Evolutionary conservation across 2,888 invertebrate genomes (phyloP), one percentile per base, ranked within the genome.

Genomic region (Caenorhabditis sp.): DNA sequence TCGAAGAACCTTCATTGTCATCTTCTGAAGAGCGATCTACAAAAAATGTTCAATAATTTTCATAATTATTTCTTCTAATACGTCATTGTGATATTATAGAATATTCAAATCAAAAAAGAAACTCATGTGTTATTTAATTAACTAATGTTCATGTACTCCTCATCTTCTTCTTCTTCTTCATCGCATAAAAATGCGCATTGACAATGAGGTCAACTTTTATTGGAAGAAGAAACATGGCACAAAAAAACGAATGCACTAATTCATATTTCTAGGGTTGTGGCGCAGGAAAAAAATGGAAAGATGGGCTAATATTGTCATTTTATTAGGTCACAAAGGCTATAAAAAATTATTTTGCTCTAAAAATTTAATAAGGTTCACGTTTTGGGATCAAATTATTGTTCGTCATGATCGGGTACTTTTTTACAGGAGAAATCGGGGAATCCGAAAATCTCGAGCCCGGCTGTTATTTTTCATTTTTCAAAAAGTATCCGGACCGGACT

Each of bases 131-230:
- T 43, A 43, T 43, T 43, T 43, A 43, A 43, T 43, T 43, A 43
- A 17, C 43, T 43, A 43, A 43, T 43, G 43, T 43, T 58, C 58
- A 67, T 58, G 43, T 53, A 51, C 57, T 58, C 59, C 24, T 62
- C 63, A 55, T 59, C 61, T 51, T 61, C 60, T 60, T 31, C 50
- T 60, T 49, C 60, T 60, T 63, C 64, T 64, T 65, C 69, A 70
- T 70, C 63, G 57, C 66, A 71, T 71, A 66, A 70, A 70, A 66
- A 64, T 66, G 71, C 66, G 66, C 71, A 71, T 71, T 58, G 23
- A 37, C 62, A 71, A 71, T 71, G 71, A 71, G 71, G 21, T 53
- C 53, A 53, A 53, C 53, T 23, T 53, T 53, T 53, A 23, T 53
- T 53, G 21, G 53, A 55, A 55, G 55, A 55, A 53, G 23, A 21